Percentiles rank a stretch among this genome's conserved stretches.
These are phyloP conservation scores for Clepsis dumicolana DNA, from an alignment of 2,888 invertebrate genomes.

Conservation along the genomic window DNA sequence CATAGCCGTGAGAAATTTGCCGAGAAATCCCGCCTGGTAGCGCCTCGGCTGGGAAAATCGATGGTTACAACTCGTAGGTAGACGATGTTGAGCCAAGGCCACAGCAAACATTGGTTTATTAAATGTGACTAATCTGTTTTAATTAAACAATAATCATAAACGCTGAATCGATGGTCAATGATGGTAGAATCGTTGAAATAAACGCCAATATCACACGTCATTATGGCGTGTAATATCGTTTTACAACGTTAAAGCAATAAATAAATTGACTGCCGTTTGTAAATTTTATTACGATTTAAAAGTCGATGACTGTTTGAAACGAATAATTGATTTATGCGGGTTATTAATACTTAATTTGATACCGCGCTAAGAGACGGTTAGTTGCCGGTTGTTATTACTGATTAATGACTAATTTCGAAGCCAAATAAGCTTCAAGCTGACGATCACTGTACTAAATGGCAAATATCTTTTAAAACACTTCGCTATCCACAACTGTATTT, in stretches of 20 bases:
- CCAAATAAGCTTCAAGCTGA: neutral
- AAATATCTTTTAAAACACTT: neutral
- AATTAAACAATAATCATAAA: slow-evolving; percentile 81
- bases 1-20: slow-evolving; percentile 33
- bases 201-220: slow-evolving; percentile 84
- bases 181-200: slow-evolving; percentile 80
- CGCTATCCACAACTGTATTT: neutral
- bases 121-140: slow-evolving; percentile 69
- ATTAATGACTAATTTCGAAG: neutral
- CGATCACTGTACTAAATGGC: neutral
- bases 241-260: slow-evolving; percentile 85
- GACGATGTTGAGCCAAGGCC: neutral
- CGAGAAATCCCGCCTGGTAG: slow-evolving; percentile 10
- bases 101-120: slow-evolving; percentile 51
- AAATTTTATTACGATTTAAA: slow-evolving; percentile 85
- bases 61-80: neutral
- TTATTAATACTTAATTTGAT: slow-evolving; percentile 80
- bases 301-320: slow-evolving; percentile 82
- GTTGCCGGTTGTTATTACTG: neutral
- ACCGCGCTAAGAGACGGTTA: slow-evolving; percentile 51
- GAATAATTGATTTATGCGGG: slow-evolving; percentile 83
- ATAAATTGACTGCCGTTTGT: slow-evolving; percentile 84
- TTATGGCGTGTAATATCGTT: slow-evolving; percentile 84
- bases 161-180: slow-evolving; percentile 74
- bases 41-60: slow-evolving; percentile 3